Base-by-base conservation (phyloP, 2,888 invertebrate species). In the Athalia circularis region DNA sequence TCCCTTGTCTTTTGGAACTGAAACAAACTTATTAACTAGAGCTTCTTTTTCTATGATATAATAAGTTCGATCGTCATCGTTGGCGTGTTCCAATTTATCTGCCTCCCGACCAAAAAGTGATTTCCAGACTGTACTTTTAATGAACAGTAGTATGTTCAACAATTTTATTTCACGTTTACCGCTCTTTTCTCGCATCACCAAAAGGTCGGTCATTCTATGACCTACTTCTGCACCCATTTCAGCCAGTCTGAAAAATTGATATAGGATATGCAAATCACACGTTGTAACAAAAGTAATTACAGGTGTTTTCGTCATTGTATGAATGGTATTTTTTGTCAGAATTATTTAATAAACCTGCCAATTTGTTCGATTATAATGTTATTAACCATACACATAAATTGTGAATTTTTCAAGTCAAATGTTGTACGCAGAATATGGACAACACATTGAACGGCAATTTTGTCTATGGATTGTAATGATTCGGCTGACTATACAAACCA, bases 41-140 rank as follows among this genome's bases (percentile, higher is more conserved):
- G 99, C 98, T 88, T 99, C 99, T 87, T 98, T 98, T 90, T 99
- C 99, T 89, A 99, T 99, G 62, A 99, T 96, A 87, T 99, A 99
- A 91, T 99, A 99, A 0, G 98, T 99, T 82, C 96, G 94, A 88
- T 99, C 98, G 92, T 99, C 99, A 91, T 99, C 99, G 91, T 99
- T 99, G 3, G 99, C 98, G 91, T 99, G 98, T 88, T 99, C 99
- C 82, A 99, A 90, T 89, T 99, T 99, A 88, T 99, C 99, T 52
- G 99, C 99, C 92, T 99, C 99, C 88, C 97, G 96, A 2, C 99
- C 99, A 93, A 99, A 99, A 29, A 99, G 91, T 76, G 96, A 96
- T 95, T 99, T 99, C 99, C 99, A 99, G 13, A 99, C 92, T 0
- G 97, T 97, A 4, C 97, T 96, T 89, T 99, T 99, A 2, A 99